Conservation (phyloP, 2,797 vertebrate genomes). For the Knipowitschia caucasica region DNA sequence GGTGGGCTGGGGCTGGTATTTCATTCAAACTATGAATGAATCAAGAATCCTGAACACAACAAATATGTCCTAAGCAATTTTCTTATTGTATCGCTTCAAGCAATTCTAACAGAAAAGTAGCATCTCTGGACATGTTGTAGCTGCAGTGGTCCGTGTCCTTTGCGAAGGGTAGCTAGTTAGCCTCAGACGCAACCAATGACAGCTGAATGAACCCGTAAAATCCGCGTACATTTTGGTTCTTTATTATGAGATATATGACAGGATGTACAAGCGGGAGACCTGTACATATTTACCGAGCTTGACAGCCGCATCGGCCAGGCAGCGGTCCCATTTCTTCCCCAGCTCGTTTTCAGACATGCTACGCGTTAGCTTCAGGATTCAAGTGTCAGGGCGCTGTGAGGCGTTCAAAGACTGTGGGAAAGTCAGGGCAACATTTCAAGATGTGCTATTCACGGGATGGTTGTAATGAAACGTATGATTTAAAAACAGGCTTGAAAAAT, state of each 20-base stretch:
- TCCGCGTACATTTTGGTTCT: background rate
- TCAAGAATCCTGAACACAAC: background rate
- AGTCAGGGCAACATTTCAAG: background rate
- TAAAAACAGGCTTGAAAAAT: background rate
- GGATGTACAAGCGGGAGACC: background rate
- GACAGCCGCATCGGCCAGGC: slow-evolving; percentile 73
- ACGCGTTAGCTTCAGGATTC: slow-evolving; percentile 42
- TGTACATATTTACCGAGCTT: slow-evolving; percentile 72
- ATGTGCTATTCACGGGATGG: background rate
- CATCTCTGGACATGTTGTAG: no score
- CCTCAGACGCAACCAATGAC: slow-evolving; percentile 55
- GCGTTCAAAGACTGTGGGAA: slow-evolving; percentile 32
- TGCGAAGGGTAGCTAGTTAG: slow-evolving; percentile 57
- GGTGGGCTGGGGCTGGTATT: background rate
- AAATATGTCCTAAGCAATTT: no score
- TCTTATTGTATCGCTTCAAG: no score
- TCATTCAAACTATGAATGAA: slow-evolving; percentile 7
- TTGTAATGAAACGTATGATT: background rate
- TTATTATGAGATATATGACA: background rate
- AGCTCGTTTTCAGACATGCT: slow-evolving; percentile 79
- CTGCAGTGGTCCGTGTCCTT: slow-evolving; percentile 59
- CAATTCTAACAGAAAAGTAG: background rate
- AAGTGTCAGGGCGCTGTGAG: slow-evolving; percentile 43
- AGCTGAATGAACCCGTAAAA: slow-evolving; percentile 16
- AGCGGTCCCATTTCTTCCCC: slow-evolving; percentile 78